Conservation (phyloP, 1,140 invertebrate genomes). For the Calliphora vicina region DNA sequence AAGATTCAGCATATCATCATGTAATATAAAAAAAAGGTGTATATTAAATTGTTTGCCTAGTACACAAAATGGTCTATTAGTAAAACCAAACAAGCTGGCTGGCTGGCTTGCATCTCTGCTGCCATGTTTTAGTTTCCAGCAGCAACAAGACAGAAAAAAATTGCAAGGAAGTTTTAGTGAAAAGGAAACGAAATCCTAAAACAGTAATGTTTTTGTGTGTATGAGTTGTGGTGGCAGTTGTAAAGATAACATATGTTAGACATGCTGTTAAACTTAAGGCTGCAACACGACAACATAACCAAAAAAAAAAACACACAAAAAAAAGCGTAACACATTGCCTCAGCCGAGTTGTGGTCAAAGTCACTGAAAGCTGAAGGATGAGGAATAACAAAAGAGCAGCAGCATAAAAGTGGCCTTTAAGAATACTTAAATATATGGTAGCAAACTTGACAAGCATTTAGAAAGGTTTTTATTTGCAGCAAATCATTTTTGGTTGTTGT, state of each 20-base stretch:
- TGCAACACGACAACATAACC: background rate
- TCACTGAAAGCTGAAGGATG: background rate
- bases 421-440: background rate
- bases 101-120: too few relatives aligned
- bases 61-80: background rate
- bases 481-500: background rate
- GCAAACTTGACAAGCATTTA: constrained; percentile 9
- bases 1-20: background rate
- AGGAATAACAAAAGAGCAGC: background rate
- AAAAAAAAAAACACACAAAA: background rate
- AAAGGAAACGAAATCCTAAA: background rate
- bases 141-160: background rate
- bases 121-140: background rate
- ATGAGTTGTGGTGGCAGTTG: background rate
- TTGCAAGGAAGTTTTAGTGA: background rate
- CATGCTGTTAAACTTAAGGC: constrained; percentile 16
- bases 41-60: constrained; percentile 23
- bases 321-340: background rate
- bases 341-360: background rate
- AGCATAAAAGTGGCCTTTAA: background rate
- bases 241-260: constrained; percentile 18
- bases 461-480: background rate
- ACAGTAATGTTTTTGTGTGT: background rate
- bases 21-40: background rate
- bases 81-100: background rate